Evolutionary conservation across 2,888 invertebrate genomes (phyloP).

Genomic region (Sesia apiformis): DNA sequence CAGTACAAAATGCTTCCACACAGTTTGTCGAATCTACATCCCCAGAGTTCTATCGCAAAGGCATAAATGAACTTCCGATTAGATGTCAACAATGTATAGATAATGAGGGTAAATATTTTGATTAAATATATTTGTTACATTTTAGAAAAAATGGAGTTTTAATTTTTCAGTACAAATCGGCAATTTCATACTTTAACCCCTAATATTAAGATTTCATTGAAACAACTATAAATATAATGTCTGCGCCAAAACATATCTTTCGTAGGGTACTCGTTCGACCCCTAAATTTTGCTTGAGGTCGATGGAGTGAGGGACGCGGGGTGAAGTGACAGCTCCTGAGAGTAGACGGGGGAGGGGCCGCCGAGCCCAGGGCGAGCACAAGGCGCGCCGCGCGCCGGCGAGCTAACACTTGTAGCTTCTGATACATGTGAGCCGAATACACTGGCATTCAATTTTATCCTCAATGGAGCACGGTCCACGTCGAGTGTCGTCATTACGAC

Average conservation of each 20-base stretch:
- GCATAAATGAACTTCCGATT: too few species aligned
- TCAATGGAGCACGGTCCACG: conserved; percentile 8
- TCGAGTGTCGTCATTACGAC: conserved; percentile 8
- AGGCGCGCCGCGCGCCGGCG: conserved; percentile 1
- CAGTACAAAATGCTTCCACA: too few species aligned
- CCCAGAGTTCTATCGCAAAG: too few species aligned
- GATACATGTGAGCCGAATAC: conserved; percentile 7
- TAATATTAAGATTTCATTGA: too few species aligned
- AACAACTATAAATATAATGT: too few species aligned
- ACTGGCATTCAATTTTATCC: conserved; percentile 9
- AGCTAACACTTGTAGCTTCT: conserved; percentile 16
- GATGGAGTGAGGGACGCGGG: conserved; percentile 2
- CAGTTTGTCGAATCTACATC: too few species aligned
- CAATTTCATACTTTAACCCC: too few species aligned
- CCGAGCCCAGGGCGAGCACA: conserved; percentile 2
- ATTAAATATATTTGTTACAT: too few species aligned
- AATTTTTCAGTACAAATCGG: too few species aligned
- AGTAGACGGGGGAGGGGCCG: background rate
- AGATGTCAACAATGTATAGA: too few species aligned
- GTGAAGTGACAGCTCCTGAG: background rate
- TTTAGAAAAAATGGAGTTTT: too few species aligned
- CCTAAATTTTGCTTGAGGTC: conserved; percentile 8
- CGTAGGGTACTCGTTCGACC: conserved; percentile 5
- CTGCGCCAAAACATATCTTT: conserved; percentile 2
- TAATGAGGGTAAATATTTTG: too few species aligned